Percentiles rank a stretch among this genome's conserved stretches.
phyloP scores from a whole-genome alignment of 2,888 invertebrate genomes.

The Melanchra persicariae region DNA sequence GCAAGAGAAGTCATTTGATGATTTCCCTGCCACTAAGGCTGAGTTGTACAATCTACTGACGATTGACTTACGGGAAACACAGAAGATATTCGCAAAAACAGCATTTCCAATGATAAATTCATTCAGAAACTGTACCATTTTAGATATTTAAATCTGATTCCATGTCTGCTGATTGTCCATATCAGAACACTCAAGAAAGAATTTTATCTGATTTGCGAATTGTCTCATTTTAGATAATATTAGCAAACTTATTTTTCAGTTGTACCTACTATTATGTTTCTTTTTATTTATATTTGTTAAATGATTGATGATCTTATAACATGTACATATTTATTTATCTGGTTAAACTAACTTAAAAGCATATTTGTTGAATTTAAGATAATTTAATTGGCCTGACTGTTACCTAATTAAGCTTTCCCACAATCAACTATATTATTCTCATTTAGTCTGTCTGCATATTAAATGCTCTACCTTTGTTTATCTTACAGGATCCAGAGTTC shows the following conservation, averaged over 20 bases:
- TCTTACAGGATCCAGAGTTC: no score
- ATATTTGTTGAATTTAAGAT: background rate
- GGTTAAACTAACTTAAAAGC: background rate
- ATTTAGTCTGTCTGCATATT: background rate
- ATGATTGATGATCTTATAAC: constrained; percentile 8
- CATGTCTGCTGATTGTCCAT: constrained; percentile 7
- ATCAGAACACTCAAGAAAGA: constrained; percentile 19
- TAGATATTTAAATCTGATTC: constrained; percentile 17
- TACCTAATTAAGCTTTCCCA: background rate
- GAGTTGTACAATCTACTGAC: no score
- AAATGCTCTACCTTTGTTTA: no score
- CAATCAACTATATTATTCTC: background rate
- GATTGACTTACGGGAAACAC: background rate
- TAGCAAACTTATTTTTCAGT: background rate
- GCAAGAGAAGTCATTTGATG: no score
- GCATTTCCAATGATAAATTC: constrained; percentile 12
- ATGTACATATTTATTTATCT: background rate
- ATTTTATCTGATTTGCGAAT: constrained; percentile 37
- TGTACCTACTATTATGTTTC: background rate
- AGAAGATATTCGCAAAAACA: background rate
- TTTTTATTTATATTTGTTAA: constrained; percentile 11
- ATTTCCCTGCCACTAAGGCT: no score
- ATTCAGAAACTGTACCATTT: constrained; percentile 11
- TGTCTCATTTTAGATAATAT: constrained; percentile 27
- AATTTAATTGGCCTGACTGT: background rate